Conservation (phyloP, 2,113 vertebrate species). For the Vulpes vulpes region DNA sequence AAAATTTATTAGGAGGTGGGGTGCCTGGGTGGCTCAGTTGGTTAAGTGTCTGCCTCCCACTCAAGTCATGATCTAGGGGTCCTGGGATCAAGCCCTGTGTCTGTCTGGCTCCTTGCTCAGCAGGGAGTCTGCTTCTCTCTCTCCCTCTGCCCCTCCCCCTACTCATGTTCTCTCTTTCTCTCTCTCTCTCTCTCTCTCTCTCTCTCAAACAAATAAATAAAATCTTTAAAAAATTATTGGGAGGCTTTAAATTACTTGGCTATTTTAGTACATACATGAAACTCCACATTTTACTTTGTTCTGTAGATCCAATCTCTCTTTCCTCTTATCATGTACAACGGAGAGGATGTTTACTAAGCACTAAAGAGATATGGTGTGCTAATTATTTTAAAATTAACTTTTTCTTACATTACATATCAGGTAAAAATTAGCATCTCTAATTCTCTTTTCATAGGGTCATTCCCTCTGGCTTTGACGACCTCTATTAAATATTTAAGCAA, state of each 20-base stretch:
- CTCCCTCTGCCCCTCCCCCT: no score
- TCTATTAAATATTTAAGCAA: constrained; percentile 60
- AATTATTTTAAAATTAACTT: constrained; percentile 46
- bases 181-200: no score
- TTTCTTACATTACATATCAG: constrained; percentile 16
- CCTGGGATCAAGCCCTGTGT: no score
- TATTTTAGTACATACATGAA: background rate
- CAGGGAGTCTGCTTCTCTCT: no score
- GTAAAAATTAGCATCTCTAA: constrained; percentile 1
- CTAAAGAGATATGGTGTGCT: background rate
- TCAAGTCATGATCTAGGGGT: no score
- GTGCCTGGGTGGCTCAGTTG: no score
- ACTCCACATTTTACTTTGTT: background rate
- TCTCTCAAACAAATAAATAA: no score
- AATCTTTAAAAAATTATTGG: background rate
- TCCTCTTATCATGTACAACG: background rate
- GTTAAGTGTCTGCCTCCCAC: no score
- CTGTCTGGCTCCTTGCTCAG: no score
- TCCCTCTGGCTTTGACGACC: background rate
- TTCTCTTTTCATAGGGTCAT: background rate
- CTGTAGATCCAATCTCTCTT: background rate
- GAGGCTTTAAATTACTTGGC: background rate
- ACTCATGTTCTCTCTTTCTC: no score
- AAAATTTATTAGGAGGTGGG: background rate
- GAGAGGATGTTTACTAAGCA: background rate